These are phyloP conservation scores for Cottus gobio DNA, from an alignment of 2,113 vertebrate genomes.

Conservation along the genomic window DNA sequence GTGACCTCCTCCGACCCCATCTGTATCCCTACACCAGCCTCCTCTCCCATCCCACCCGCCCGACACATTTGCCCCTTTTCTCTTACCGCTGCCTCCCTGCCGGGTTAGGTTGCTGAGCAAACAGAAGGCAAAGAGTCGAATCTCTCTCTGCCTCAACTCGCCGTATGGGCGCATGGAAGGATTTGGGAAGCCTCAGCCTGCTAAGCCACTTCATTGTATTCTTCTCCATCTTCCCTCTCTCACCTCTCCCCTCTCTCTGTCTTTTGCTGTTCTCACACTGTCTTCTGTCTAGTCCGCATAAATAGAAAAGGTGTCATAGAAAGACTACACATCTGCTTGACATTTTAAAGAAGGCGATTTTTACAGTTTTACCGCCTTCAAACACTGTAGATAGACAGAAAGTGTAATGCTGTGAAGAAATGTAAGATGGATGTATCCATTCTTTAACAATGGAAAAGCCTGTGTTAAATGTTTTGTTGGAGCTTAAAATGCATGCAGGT, in stretches of 20 bases:
- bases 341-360: neutral
- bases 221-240: slow-evolving; percentile 75
- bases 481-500: neutral
- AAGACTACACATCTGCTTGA: slow-evolving; percentile 30
- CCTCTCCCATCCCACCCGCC: slow-evolving; percentile 56
- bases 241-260: slow-evolving; percentile 69
- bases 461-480: neutral
- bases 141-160: slow-evolving; percentile 59
- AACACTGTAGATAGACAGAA: neutral
- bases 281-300: slow-evolving; percentile 38
- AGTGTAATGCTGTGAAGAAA: neutral
- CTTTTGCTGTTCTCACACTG: slow-evolving; percentile 68
- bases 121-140: slow-evolving; percentile 73
- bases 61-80: slow-evolving; percentile 57
- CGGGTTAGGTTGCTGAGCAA: slow-evolving; percentile 75
- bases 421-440: neutral
- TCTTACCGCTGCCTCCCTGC: slow-evolving; percentile 49
- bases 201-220: slow-evolving; percentile 86
- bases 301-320: slow-evolving; percentile 45
- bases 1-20: slow-evolving; percentile 61
- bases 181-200: slow-evolving; percentile 74
- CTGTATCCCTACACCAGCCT: slow-evolving; percentile 72
- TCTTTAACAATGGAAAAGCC: neutral
- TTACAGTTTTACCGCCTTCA: neutral
- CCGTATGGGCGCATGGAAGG: slow-evolving; percentile 70